Evolutionary conservation across 2,888 invertebrate genomes (phyloP).

Genomic region (Troglohyphantes excavatus): DNA sequence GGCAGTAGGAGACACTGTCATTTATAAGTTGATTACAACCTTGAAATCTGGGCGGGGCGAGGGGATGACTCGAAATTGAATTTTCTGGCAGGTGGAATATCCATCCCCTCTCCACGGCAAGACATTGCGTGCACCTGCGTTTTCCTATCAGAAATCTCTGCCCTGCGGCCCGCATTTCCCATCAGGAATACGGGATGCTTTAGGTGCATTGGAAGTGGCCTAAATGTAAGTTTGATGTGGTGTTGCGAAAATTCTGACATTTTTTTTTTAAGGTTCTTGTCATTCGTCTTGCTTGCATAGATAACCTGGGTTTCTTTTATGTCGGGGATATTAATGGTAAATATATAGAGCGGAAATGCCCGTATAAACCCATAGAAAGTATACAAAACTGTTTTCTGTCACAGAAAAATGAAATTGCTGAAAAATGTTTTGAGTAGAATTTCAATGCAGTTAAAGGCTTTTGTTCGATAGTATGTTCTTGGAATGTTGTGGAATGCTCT

Average conservation of each 20-base stretch:
- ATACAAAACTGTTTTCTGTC: background rate
- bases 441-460: background rate
- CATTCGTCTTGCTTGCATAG: background rate
- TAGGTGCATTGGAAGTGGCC: background rate
- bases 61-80: background rate
- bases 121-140: background rate
- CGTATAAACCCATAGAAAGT: background rate
- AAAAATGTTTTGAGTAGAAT: background rate
- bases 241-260: background rate
- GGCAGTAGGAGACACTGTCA: background rate
- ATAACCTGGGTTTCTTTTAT: background rate
- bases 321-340: background rate
- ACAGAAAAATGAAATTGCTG: background rate
- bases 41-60: background rate
- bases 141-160: slow-evolving; percentile 26
- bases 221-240: background rate
- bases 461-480: too few species aligned
- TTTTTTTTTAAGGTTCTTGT: background rate
- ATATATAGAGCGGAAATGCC: slow-evolving; percentile 1
- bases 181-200: background rate
- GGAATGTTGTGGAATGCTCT: too few species aligned
- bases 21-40: background rate
- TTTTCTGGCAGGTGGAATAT: slow-evolving; percentile 26
- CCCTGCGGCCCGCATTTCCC: slow-evolving; percentile 12
- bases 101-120: background rate